These are phyloP conservation scores for Clarias magur DNA, from an alignment of 2,113 vertebrate genomes.

Conservation along the genomic window DNA sequence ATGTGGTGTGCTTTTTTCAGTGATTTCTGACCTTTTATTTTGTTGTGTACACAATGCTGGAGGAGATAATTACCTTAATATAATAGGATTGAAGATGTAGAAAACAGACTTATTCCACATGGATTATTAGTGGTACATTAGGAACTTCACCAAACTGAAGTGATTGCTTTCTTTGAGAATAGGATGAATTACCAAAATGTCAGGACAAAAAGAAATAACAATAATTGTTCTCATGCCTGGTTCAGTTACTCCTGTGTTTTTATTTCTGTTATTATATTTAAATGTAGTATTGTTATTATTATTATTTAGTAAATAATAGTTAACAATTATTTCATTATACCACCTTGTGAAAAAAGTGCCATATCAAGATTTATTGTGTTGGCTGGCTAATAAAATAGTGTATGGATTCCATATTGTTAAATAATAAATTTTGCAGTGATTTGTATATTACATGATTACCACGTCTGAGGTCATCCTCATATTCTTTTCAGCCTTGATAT, in stretches of 20 bases:
- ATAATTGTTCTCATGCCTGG: background rate
- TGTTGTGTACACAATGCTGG: background rate
- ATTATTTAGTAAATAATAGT: too few species aligned
- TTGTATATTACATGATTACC: background rate
- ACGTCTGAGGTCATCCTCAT: background rate
- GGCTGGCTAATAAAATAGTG: background rate
- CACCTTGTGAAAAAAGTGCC: background rate
- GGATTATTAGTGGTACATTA: background rate
- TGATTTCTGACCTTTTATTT: background rate
- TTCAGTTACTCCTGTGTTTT: background rate
- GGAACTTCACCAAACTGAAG: background rate
- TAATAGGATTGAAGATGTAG: background rate
- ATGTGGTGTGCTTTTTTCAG: background rate
- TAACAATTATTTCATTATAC: background rate
- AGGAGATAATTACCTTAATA: background rate
- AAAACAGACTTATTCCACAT: background rate
- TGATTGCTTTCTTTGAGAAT: background rate
- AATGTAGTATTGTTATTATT: too few species aligned
- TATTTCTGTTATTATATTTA: background rate
- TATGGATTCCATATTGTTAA: background rate
- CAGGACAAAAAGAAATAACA: background rate
- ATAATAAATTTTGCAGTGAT: background rate
- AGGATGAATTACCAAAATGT: background rate
- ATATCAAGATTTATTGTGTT: background rate
- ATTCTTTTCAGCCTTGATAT: background rate